Conservation (phyloP, 2,888 invertebrate genomes). For the Plutella xylostella region DNA sequence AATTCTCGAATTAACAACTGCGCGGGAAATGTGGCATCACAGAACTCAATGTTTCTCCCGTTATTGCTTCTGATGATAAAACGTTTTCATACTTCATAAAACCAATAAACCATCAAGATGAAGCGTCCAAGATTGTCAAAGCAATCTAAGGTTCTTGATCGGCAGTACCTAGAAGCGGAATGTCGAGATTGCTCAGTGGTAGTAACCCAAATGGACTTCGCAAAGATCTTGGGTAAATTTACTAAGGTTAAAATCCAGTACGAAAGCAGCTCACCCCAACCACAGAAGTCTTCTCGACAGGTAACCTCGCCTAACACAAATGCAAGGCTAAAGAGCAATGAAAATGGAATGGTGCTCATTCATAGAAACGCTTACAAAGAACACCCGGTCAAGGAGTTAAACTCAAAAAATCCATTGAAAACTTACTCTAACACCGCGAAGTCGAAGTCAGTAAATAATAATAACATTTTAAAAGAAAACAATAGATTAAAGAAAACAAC, state of each 20-base stretch:
- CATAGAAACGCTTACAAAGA: constrained; percentile 42
- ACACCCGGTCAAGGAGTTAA: constrained; percentile 37
- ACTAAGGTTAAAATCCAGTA: constrained; percentile 63
- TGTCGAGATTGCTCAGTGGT: constrained; percentile 58
- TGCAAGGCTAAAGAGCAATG: constrained; percentile 48
- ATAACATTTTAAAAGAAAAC: constrained; percentile 51
- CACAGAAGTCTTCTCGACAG: constrained; percentile 28
- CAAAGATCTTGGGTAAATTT: constrained; percentile 60
- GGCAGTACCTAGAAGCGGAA: constrained; percentile 51
- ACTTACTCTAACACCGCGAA: not conserved
- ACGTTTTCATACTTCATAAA: no score
- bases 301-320: constrained; percentile 28
- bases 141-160: constrained; percentile 47
- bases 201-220: constrained; percentile 61
- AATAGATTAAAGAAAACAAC: constrained; percentile 39
- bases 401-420: constrained; percentile 27
- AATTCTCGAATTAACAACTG: constrained; percentile 23
- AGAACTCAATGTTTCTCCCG: constrained; percentile 27
- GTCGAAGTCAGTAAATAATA: constrained; percentile 7
- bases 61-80: constrained; percentile 18
- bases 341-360: constrained; percentile 58
- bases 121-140: constrained; percentile 28
- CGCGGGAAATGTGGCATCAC: constrained; percentile 62
- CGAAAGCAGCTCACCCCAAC: constrained; percentile 42
- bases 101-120: no score